Percentiles rank a stretch among this genome's conserved stretches.
Conservation (phyloP, 2,797 vertebrate species). For the Sebastes trivittatus region DNA sequence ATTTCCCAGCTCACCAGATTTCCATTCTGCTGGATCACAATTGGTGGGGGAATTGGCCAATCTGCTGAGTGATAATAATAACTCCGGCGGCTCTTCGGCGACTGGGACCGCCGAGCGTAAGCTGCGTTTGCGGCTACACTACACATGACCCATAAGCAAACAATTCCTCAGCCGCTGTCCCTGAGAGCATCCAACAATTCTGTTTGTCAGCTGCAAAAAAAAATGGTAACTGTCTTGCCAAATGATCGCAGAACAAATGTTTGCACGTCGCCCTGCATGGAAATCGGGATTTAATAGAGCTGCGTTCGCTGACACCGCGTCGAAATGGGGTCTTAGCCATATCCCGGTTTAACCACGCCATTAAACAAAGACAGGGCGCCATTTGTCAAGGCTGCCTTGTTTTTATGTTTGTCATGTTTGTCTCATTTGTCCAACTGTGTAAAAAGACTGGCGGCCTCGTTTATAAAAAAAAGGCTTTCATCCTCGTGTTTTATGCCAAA, state of each 20-base stretch:
- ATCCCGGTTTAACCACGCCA: constrained; percentile 42
- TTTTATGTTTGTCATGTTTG: constrained; percentile 52
- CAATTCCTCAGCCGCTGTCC: constrained; percentile 15
- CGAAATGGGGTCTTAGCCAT: constrained; percentile 18
- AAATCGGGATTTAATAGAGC: constrained; percentile 45
- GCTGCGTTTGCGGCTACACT: background rate
- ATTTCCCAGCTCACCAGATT: constrained; percentile 68
- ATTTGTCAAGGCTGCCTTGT: constrained; percentile 57
- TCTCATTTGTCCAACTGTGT: constrained; percentile 40
- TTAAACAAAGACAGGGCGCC: constrained; percentile 54
- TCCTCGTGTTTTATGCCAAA: background rate
- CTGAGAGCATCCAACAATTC: background rate
- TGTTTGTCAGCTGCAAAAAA: constrained; percentile 32
- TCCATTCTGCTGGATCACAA: constrained; percentile 63
- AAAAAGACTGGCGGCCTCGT: constrained; percentile 5
- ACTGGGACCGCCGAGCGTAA: constrained; percentile 12
- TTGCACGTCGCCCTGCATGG: constrained; percentile 28
- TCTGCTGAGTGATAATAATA: constrained; percentile 66
- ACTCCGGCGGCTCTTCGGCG: constrained; percentile 34
- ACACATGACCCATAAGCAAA: constrained; percentile 16
- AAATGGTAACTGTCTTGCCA: constrained; percentile 26
- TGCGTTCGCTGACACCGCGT: constrained; percentile 11
- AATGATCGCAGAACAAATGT: constrained; percentile 51
- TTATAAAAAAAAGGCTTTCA: constrained; percentile 4
- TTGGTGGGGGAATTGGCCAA: constrained; percentile 58